Percentiles rank a stretch among this genome's conserved stretches.
Conservation (phyloP, 2,113 vertebrate genomes). For the Myocastor coypus region DNA sequence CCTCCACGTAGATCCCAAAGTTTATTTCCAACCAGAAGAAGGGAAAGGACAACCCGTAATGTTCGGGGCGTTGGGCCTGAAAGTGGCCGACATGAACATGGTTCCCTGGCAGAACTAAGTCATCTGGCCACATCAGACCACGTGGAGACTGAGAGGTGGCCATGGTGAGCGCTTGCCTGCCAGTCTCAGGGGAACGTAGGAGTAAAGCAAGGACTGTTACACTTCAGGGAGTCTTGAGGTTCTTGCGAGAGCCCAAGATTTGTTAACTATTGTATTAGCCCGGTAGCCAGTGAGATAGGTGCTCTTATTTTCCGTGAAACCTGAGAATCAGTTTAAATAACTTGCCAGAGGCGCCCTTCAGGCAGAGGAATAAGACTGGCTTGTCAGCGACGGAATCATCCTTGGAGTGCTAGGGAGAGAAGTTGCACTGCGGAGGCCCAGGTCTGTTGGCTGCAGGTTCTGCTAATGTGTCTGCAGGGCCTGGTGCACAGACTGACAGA, state of each 20-base stretch:
- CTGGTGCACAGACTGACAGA: neutral
- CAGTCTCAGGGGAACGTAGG: too few relatives aligned
- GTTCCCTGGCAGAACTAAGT: neutral
- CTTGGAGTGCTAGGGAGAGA: neutral
- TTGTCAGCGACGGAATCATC: neutral
- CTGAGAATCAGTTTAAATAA: neutral
- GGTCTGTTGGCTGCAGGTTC: neutral
- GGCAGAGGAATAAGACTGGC: neutral
- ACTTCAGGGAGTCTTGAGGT: neutral
- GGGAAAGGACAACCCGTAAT: neutral
- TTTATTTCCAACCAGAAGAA: neutral
- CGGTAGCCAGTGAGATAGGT: too few relatives aligned
- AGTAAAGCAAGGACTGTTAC: neutral
- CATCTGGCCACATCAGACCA: neutral
- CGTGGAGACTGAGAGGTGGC: neutral
- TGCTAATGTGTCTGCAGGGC: neutral
- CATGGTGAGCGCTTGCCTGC: fast-evolving
- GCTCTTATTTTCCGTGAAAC: neutral
- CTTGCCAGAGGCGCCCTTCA: neutral
- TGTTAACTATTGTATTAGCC: neutral
- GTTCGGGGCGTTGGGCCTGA: neutral
- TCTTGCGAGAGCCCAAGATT: neutral
- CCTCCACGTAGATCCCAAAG: neutral
- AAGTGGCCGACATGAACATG: too few relatives aligned
- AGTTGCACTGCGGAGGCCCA: neutral